Base-by-base conservation (phyloP, 2,797 vertebrate species). In the Hoplostethus mediterraneus region DNA sequence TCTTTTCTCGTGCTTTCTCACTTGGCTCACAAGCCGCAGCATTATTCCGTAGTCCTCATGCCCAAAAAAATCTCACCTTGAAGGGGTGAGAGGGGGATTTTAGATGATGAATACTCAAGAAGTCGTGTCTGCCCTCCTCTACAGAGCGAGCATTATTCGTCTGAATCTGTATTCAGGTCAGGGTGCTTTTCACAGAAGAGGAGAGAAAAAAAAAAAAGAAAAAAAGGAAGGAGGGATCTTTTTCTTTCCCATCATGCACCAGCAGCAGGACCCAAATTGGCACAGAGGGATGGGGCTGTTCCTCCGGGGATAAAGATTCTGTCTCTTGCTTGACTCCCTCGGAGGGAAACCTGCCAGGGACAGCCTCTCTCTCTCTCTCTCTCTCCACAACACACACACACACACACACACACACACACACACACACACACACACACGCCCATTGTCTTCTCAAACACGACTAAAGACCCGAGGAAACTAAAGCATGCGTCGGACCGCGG, bases 91-190 rank as follows among this genome's bases (percentile, higher is more conserved):
- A 63, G 49, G 48, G 70, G 45, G 16, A 48, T 83, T 85, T 83
- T 54, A 74, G 71, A 89, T 84, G 80, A 87, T 89, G 82, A 89
- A 91, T 84, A 80, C 80, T 79, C 67, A 75, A 75, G 87, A 90
- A 84, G 76, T 83, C 33, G 4, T 75, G 79, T 66, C 75, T 83
- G 78, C 75, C 77, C 73, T 88, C 75, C 54, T 81, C 81, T 71
- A 76, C 75, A 80, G 65, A 73, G 75, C 44, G 36, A 82, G 80
- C 79, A 81, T 86, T 89, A 89, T 87, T 87, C 73, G 67, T 82
- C 73, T 77, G 63, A 52, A 89, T 92, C 90, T 91, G 85, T 91
- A 94, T 95, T 94, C 93, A 93, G 94, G 93, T 94, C 93, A 94
- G 89, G 76, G 62, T 87, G 80, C 79, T 90, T 81, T 82, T 77